Evolutionary conservation across 2,888 invertebrate genomes (phyloP).

Genomic region (Meghimatium bilineatum): DNA sequence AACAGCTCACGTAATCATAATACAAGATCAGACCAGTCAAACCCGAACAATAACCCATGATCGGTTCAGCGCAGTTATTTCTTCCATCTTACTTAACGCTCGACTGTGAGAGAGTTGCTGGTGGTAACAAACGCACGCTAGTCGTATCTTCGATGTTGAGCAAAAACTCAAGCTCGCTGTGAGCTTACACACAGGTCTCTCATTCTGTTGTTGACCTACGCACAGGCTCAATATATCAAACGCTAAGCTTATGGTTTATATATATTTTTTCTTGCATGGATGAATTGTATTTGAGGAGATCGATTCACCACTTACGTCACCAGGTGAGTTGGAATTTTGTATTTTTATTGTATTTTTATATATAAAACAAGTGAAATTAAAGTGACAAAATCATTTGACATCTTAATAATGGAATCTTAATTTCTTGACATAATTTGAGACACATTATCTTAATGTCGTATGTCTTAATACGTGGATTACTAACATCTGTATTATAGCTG

Average conservation of each 20-base stretch:
- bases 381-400: too few relatives aligned
- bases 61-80: not conserved
- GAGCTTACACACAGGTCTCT: not conserved
- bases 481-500: too few relatives aligned
- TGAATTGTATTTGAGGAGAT: not conserved
- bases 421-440: too few relatives aligned
- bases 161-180: not conserved
- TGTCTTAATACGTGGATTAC: too few relatives aligned
- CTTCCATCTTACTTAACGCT: not conserved
- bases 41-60: not conserved
- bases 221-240: not conserved
- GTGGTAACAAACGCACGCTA: not conserved
- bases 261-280: not conserved
- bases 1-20: too few relatives aligned
- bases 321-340: not conserved
- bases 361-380: too few relatives aligned
- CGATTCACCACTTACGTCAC: not conserved
- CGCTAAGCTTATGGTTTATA: not conserved
- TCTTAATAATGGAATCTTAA: too few relatives aligned
- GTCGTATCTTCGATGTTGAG: not conserved
- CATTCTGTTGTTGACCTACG: not conserved
- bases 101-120: not conserved
- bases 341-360: too few relatives aligned
- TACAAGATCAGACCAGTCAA: not conserved
- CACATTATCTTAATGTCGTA: too few relatives aligned